Evolutionary conservation across 2,797 vertebrate genomes (phyloP), one percentile per base, ranked within the genome.

Genomic region (Graptemys geographica): DNA sequence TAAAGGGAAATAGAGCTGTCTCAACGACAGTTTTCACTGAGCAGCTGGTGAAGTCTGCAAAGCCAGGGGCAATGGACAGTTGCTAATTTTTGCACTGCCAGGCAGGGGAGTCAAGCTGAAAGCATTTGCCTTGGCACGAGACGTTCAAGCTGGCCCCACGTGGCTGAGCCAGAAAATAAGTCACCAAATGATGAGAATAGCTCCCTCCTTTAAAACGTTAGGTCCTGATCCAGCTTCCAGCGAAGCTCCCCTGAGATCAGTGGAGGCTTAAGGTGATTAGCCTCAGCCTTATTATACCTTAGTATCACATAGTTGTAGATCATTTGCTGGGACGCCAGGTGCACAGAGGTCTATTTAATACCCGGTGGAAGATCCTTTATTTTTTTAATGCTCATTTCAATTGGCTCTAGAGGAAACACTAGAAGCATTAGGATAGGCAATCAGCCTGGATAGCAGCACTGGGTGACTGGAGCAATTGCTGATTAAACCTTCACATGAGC

Each of bases 341-440:
- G 86, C 89, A 86, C 79, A 55, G 31, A 88, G 79, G 65, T 94
- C 76, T 81, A 57, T 82, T 85, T 88, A 79, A 88, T 84, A 83
- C 89, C 86, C 28, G 2, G 25, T n/a, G 56, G 82, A 93, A 94
- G 82, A 83, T 28, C 83, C 72, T 91, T 88, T 86, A 79, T 74
- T 88, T 94, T 44, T 74, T 91, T 94, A 91, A 91, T 88, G 89
- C 88, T 88, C 52, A 59, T 91, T 94, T 82, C 83, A 91, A 72
- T 69, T 44, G 79, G 79, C 89, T 91, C 86, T 91, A 69, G 89
- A 85, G 86, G 86, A 83, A 91, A 79, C 47, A 27, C 19, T 13
- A 37, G 59, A 59, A 59, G 85, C 83, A 86, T 89, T 94, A 91
- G 47, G 79, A 86, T 33, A 88, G 83, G 83, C 72, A 91, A 72